Evolutionary conservation across 2,797 vertebrate genomes (phyloP).

Genomic region (Benthosema pterotum): DNA sequence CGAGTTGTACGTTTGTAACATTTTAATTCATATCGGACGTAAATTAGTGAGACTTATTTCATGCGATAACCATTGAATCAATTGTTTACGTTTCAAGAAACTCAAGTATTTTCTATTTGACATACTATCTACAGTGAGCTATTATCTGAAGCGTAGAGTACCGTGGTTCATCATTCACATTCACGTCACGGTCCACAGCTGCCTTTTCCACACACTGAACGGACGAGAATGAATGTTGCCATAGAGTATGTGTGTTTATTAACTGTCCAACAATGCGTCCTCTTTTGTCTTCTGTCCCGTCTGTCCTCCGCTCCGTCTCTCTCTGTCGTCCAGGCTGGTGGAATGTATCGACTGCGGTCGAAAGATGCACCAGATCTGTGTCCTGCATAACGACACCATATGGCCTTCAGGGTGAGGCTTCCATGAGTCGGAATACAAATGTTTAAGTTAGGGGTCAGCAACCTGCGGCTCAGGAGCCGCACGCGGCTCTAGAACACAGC

Average conservation of each 20-base stretch:
- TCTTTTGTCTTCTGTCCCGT: constrained; percentile 31
- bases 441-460: too few relatives aligned
- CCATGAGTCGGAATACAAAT: too few relatives aligned
- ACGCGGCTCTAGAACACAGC: too few relatives aligned
- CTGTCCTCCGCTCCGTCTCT: not conserved
- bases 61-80: too few relatives aligned
- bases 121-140: not conserved
- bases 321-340: constrained; percentile 84
- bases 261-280: constrained; percentile 15
- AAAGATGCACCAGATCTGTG: constrained; percentile 99
- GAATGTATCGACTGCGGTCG: constrained; percentile 96
- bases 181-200: not conserved
- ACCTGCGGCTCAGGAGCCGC: too few relatives aligned
- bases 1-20: constrained; percentile 89
- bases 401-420: constrained; percentile 93
- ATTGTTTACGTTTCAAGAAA: too few relatives aligned
- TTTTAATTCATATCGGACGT: not conserved
- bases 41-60: too few relatives aligned
- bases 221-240: constrained; percentile 5
- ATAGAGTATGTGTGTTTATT: constrained; percentile 2
- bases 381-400: constrained; percentile 95
- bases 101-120: not conserved
- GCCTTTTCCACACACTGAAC: constrained; percentile 1
- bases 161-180: not conserved
- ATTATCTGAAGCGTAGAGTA: not conserved